Conservation (phyloP, 2,797 vertebrate genomes). For the Caiman crocodilus region DNA sequence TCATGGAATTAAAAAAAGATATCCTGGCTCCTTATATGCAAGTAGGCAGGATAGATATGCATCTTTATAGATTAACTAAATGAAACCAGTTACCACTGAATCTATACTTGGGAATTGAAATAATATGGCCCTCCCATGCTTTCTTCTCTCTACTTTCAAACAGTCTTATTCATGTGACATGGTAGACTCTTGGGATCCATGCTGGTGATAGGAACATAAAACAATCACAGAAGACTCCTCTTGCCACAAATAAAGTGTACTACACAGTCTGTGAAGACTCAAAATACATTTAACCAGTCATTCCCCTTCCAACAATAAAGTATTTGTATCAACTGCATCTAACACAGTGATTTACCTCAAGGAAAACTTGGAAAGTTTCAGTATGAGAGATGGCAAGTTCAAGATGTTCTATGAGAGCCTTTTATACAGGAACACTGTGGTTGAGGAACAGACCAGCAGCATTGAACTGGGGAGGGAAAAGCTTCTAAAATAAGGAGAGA, state of each 20-base stretch:
- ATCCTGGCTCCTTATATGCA: background rate
- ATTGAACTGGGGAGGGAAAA: no score
- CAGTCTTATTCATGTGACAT: background rate
- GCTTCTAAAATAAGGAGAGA: no score
- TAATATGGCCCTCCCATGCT: no score
- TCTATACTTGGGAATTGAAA: no score
- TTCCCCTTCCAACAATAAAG: background rate
- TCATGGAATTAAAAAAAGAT: background rate
- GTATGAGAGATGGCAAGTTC: background rate
- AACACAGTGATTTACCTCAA: background rate
- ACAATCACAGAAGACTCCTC: background rate
- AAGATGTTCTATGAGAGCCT: no score
- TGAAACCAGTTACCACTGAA: background rate
- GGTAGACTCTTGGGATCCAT: background rate
- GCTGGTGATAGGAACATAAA: background rate
- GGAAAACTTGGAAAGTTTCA: background rate
- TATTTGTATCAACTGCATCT: background rate
- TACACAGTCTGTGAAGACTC: background rate
- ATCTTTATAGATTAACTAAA: no score
- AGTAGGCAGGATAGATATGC: no score
- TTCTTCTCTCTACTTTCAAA: background rate
- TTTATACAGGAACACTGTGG: no score
- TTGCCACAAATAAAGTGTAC: background rate
- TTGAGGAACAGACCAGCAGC: no score
- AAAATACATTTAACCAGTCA: background rate